phyloP scores from a whole-genome alignment of 2,888 invertebrate species.

The Lasius platythorax region DNA sequence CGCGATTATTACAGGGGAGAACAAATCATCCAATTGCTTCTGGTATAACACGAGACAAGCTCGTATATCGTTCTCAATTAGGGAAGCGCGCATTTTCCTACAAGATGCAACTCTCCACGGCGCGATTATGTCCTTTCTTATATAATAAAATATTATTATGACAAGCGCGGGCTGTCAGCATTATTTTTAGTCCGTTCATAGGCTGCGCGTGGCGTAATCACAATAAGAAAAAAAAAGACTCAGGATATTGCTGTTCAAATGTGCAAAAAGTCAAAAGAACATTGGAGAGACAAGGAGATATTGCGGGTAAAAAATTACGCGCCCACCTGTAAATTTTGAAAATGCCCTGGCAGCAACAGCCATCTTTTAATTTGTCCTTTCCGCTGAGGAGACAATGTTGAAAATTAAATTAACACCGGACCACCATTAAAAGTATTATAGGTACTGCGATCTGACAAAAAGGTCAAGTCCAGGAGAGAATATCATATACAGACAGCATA shows the following conservation, averaged over 20 bases:
- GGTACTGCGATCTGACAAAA: conserved; percentile 63
- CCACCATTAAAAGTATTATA: conserved; percentile 71
- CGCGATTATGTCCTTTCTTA: conserved; percentile 72
- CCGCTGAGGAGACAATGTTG: conserved; percentile 67
- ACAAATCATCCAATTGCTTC: conserved; percentile 38
- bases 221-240: background rate
- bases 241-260: background rate
- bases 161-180: conserved; percentile 61
- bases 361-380: conserved; percentile 78
- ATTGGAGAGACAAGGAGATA: background rate
- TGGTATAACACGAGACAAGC: background rate
- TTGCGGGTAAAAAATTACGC: background rate
- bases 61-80: background rate
- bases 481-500: conserved; percentile 57
- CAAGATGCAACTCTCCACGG: conserved; percentile 30
- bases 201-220: conserved; percentile 21
- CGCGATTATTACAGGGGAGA: conserved; percentile 2
- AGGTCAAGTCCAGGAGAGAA: conserved; percentile 73
- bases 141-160: conserved; percentile 77
- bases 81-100: conserved; percentile 40
- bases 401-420: conserved; percentile 71
- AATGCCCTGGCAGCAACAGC: conserved; percentile 84
- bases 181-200: conserved; percentile 67
- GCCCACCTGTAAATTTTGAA: conserved; percentile 83
- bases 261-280: background rate